These are phyloP conservation scores for Taphrorychus bicolor DNA, from an alignment of 2,888 invertebrate species.

Conservation along the genomic window DNA sequence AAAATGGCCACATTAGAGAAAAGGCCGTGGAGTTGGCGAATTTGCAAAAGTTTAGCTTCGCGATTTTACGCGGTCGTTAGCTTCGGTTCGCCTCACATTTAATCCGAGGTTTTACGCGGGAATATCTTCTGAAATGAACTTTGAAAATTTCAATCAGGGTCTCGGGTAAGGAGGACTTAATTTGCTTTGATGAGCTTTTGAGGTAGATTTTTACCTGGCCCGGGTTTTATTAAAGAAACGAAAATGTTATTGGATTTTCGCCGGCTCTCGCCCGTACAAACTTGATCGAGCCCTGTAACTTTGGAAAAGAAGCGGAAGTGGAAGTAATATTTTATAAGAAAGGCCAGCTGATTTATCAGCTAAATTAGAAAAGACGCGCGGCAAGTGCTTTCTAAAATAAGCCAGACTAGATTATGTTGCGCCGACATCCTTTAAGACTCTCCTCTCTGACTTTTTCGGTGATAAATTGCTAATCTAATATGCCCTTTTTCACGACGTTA, in stretches of 20 bases:
- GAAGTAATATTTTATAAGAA: constrained; percentile 8
- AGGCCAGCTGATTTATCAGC: constrained; percentile 26
- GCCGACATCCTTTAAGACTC: constrained; percentile 30
- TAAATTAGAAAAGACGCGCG: constrained; percentile 31
- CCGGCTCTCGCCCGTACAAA: background rate
- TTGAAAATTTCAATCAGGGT: constrained; percentile 11
- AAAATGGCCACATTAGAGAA: constrained; percentile 22
- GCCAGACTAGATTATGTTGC: constrained; percentile 34
- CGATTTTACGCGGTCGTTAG: constrained; percentile 23
- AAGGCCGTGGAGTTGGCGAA: constrained; percentile 8
- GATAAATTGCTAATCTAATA: constrained; percentile 35
- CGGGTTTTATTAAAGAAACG: background rate
- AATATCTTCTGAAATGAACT: constrained; percentile 7
- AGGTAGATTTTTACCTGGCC: background rate
- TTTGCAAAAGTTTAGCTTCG: constrained; percentile 23
- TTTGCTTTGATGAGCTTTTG: constrained; percentile 4
- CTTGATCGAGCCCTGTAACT: background rate
- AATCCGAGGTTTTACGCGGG: constrained; percentile 1
- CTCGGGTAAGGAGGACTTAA: constrained; percentile 4
- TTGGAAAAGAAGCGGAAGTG: background rate
- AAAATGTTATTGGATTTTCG: background rate
- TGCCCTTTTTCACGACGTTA: constrained; percentile 21
- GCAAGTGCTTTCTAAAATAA: constrained; percentile 37
- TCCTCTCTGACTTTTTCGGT: constrained; percentile 28
- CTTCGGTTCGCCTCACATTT: constrained; percentile 5